These are phyloP conservation scores for Micrastur ruficollis DNA, from an alignment of 2,797 vertebrate genomes.

Conservation along the genomic window DNA sequence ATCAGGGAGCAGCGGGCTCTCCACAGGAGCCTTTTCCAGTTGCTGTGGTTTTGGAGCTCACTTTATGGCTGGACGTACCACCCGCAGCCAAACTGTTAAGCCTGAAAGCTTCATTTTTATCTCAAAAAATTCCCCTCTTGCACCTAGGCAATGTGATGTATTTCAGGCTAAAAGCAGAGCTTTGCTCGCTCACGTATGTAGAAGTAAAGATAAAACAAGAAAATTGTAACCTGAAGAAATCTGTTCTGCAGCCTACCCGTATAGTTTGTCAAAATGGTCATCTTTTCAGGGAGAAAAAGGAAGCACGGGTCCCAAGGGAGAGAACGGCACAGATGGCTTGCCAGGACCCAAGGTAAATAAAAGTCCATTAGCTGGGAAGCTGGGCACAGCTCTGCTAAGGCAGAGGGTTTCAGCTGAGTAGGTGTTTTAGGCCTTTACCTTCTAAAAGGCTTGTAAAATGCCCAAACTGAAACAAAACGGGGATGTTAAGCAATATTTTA, in stretches of 20 bases:
- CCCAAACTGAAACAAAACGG: neutral
- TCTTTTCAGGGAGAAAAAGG: constrained; percentile 85
- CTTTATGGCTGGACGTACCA: neutral
- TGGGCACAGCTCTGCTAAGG: too few species aligned
- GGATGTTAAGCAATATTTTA: neutral
- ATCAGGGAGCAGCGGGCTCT: neutral
- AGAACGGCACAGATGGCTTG: constrained; percentile 81
- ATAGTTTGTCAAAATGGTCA: neutral
- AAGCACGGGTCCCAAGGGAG: constrained; percentile 74
- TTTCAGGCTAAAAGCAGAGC: neutral
- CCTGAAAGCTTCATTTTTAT: neutral
- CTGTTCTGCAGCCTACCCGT: neutral
- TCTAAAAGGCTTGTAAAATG: neutral
- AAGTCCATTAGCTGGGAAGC: neutral
- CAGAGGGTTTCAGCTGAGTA: neutral
- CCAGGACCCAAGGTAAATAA: constrained; percentile 84
- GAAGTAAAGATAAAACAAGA: neutral
- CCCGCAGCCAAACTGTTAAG: neutral
- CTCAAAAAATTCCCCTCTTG: neutral
- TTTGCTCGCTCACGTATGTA: neutral
- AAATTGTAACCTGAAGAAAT: neutral
- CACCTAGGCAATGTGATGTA: fast-evolving
- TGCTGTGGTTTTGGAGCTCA: neutral
- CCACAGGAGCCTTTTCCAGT: fast-evolving
- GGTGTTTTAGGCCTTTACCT: neutral